Conservation (phyloP, 1,140 invertebrate genomes). For the Zeugodacus cucurbitae region DNA sequence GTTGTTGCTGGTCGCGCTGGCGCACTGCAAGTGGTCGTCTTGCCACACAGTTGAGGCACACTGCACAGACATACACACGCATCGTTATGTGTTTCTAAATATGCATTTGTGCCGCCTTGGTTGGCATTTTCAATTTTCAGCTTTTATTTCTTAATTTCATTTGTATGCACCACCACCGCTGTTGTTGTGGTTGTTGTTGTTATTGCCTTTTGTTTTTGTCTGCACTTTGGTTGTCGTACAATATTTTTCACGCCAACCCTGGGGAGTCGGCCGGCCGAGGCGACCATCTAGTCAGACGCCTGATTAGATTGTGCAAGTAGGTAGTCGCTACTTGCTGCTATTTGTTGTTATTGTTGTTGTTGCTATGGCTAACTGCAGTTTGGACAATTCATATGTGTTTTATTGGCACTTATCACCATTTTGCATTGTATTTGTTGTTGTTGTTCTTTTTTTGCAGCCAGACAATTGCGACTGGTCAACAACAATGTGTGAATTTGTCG, state of each 20-base stretch:
- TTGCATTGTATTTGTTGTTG: neutral
- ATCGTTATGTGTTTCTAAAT: neutral
- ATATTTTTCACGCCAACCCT: slow-evolving; percentile 32
- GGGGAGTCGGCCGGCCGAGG: neutral
- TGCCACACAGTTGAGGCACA: neutral
- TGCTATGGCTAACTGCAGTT: neutral
- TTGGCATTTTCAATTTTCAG: neutral
- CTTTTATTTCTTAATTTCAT: slow-evolving; percentile 29
- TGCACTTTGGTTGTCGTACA: slow-evolving; percentile 13
- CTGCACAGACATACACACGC: neutral
- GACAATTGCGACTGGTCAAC: neutral
- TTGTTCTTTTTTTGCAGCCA: neutral
- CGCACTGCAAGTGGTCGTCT: neutral
- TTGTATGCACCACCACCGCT: neutral
- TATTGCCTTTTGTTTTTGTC: neutral
- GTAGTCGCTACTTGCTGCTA: neutral
- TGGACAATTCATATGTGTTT: neutral
- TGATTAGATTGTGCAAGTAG: slow-evolving; percentile 37
- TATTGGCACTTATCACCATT: slow-evolving; percentile 5
- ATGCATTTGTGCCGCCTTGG: neutral
- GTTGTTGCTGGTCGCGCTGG: neutral
- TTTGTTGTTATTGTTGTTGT: neutral
- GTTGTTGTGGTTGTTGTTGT: neutral
- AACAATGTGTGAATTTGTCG: slow-evolving; percentile 33
- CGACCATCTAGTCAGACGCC: slow-evolving; percentile 5